Evolutionary conservation across 2,888 invertebrate genomes (phyloP), one percentile per base, ranked within the genome.

Genomic region (Brachycybe producta): DNA sequence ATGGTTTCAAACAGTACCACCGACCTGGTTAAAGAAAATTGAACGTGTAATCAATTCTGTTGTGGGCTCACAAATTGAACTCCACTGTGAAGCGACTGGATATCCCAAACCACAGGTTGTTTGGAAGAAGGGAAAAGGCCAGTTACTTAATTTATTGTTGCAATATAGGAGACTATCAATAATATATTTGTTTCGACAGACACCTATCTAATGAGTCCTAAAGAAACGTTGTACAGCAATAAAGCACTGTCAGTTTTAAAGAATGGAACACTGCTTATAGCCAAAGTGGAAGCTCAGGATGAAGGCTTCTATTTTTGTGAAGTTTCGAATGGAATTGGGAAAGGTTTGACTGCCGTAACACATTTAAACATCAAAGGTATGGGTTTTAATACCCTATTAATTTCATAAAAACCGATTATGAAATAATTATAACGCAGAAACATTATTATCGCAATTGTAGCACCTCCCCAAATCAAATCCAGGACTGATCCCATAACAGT

Each of bases 261-360:
- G 46, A 66, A 67, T 55, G 68, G 68, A 3, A 65, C 64, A 5
- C 57, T 68, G 47, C 54, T 61, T 24, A 64, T 68, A 57, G 78
- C 79, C 62, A 77, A 81, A 60, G 82, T 63, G 21, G 50, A 54
- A 46, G 62, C 61, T 43, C 54, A 53, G 11, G 65, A 67, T 52
- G 61, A 61, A 52, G 65, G 66, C 2, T 61, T 62, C 54, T 68
- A 65, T 55, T 57, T 66, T 47, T 68, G 68, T 57, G 62, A 65
- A 46, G 61, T 65, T 26, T 61, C 61, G 51, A 68, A 68, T 53
- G 60, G 62, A 8, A 62, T 68, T 19, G 66, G 65, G 17, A 60
- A 62, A 40, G 65, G 62, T 17, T 61, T 67, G 47, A 67, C 66
- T 57, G 65, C 65, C 57, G 62, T 65, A 30, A 60, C 67, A 15